A percentile compares a stretch with the other conserved stretches of the same genome.
Evolutionary conservation across 2,797 vertebrate genomes (phyloP).

Genomic region (Spheniscus humboldti): DNA sequence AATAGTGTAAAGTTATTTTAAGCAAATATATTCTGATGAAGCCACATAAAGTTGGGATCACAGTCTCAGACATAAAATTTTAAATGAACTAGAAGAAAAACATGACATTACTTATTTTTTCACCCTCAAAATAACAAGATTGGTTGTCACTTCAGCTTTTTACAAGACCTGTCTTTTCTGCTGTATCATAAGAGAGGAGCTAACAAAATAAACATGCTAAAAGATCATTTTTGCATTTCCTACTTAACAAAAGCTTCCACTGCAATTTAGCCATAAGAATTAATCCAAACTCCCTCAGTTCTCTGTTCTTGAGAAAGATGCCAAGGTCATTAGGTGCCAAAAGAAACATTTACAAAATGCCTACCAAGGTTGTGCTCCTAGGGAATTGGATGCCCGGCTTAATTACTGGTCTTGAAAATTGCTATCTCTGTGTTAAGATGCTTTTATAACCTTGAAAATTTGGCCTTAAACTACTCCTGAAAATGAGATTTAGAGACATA

Average conservation of each 20-base stretch:
- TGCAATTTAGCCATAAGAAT: neutral
- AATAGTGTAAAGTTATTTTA: constrained; percentile 20
- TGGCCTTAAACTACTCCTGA: neutral
- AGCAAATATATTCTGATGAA: neutral
- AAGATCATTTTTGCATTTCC: neutral
- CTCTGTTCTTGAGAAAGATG: constrained; percentile 7
- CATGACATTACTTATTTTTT: neutral
- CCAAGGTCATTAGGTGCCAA: constrained; percentile 56
- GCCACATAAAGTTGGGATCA: neutral
- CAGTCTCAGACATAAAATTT: neutral
- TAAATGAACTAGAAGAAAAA: neutral
- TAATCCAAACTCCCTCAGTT: neutral
- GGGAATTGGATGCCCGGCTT: constrained; percentile 32
- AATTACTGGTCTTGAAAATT: constrained; percentile 48
- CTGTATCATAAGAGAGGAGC: neutral
- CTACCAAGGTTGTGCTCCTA: constrained; percentile 28
- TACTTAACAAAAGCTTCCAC: neutral
- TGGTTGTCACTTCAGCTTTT: neutral
- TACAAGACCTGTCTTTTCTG: neutral
- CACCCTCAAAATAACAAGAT: neutral
- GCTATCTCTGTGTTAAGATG: constrained; percentile 30
- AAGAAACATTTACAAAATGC: constrained; percentile 31
- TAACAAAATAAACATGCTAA: constrained; percentile 12
- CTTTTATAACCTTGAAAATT: constrained; percentile 35
- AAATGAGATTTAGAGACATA: constrained; percentile 22